Evolutionary conservation across 2,888 invertebrate species (phyloP).

Genomic region (Lacanobia wlatinum): DNA sequence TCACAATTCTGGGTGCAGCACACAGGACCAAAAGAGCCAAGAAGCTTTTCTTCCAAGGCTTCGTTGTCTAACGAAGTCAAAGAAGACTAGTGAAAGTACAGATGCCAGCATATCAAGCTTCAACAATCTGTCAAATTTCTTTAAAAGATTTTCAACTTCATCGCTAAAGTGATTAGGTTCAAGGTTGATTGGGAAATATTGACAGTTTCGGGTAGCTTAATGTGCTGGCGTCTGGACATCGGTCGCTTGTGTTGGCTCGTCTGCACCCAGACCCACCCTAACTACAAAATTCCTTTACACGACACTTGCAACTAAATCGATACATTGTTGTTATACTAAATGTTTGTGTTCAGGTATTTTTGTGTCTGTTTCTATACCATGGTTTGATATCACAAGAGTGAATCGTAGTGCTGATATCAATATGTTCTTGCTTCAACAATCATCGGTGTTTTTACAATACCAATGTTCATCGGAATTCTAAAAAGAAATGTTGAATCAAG

Average conservation of each 20-base stretch:
- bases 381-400: conserved; percentile 56
- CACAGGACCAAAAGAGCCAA: conserved; percentile 11
- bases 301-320: conserved; percentile 77
- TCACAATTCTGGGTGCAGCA: conserved; percentile 31
- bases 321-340: conserved; percentile 60
- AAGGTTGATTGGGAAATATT: too few relatives aligned
- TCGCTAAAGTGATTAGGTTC: too few relatives aligned
- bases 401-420: conserved; percentile 45
- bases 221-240: too few relatives aligned
- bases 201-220: too few relatives aligned
- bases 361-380: conserved; percentile 67
- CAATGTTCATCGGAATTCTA: not conserved
- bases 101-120: too few relatives aligned
- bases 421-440: conserved; percentile 17
- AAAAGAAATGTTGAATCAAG: conserved; percentile 9
- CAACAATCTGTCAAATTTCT: too few relatives aligned
- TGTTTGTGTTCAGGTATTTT: conserved; percentile 58
- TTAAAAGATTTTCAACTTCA: too few relatives aligned
- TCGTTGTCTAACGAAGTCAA: not conserved
- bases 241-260: conserved; percentile 19
- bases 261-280: conserved; percentile 16
- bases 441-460: not conserved
- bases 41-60: conserved; percentile 5
- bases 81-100: conserved; percentile 3
- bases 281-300: conserved; percentile 47